A percentile compares a stretch with the other conserved stretches of the same genome.
Conservation (phyloP, 2,113 vertebrate species). For the Antechinus flavipes region DNA sequence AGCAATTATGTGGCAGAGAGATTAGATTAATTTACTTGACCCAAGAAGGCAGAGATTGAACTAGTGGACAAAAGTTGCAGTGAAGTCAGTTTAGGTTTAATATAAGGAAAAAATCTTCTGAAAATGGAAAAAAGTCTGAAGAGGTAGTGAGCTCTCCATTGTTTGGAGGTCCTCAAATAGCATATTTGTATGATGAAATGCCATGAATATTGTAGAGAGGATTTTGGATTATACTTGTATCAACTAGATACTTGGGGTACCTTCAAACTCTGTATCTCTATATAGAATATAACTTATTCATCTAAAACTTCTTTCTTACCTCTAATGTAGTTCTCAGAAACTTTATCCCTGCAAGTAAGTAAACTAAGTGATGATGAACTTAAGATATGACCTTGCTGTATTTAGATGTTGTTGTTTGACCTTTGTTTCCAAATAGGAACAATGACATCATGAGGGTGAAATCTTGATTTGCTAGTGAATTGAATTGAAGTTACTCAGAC, state of each 20-base stretch:
- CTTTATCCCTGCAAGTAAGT: constrained; percentile 6
- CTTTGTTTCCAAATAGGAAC: too few species aligned
- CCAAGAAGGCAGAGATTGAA: too few species aligned
- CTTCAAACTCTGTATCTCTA: background rate
- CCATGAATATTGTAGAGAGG: background rate
- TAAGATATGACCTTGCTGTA: too few species aligned
- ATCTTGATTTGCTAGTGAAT: too few species aligned
- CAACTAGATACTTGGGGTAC: background rate
- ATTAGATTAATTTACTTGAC: too few species aligned
- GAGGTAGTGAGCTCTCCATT: too few species aligned
- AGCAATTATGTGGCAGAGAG: background rate
- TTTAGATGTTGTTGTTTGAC: too few species aligned
- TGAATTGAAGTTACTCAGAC: too few species aligned
- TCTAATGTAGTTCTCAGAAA: constrained; percentile 12
- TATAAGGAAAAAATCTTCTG: background rate
- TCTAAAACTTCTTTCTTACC: background rate
- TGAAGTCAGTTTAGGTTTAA: background rate
- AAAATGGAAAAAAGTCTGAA: background rate
- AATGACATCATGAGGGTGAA: too few species aligned
- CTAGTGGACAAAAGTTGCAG: background rate
- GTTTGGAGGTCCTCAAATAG: background rate
- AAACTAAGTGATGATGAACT: constrained; percentile 15
- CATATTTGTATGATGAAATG: background rate
- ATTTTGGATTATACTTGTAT: background rate
- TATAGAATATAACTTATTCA: background rate